A percentile compares a stretch with the other conserved stretches of the same genome.
These are phyloP conservation scores for Danaus chrysippus DNA, from an alignment of 2,888 invertebrate species.

Conservation along the genomic window DNA sequence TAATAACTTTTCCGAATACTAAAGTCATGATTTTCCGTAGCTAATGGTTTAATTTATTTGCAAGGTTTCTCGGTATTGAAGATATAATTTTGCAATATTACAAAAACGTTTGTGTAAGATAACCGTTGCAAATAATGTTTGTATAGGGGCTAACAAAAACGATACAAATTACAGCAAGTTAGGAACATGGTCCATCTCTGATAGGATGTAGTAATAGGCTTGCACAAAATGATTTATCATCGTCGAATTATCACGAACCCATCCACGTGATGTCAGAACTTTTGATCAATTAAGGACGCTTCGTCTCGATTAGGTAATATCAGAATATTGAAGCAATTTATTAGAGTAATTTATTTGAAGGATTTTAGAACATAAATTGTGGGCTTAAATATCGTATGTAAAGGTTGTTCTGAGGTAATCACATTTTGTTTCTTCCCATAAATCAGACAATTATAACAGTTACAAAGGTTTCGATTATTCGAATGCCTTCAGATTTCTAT, in stretches of 20 bases:
- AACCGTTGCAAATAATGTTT: conserved; percentile 17
- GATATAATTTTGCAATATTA: conserved; percentile 9
- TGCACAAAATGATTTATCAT: conserved; percentile 33
- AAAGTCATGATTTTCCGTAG: no score
- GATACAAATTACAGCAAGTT: conserved; percentile 23
- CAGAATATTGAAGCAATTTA: conserved; percentile 5
- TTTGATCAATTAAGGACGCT: conserved; percentile 22
- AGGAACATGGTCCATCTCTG: conserved; percentile 26
- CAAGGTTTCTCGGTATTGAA: not conserved
- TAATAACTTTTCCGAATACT: no score
- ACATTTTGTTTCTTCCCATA: no score
- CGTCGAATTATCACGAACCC: conserved; percentile 19
- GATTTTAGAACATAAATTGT: not conserved
- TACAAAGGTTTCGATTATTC: no score
- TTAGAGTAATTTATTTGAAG: conserved; percentile 7
- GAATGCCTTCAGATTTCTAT: no score
- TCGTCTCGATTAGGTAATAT: conserved; percentile 11
- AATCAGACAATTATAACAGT: no score
- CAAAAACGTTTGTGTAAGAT: conserved; percentile 15
- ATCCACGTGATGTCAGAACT: conserved; percentile 8
- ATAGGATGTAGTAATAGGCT: conserved; percentile 26
- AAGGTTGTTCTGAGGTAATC: conserved; percentile 6
- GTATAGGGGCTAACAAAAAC: conserved; percentile 24
- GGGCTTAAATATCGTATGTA: conserved; percentile 3
- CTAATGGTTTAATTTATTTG: conserved; percentile 3